Evolutionary conservation across 30 jellyfish, hydroid and myxozoan genomes (phyloP).

Genomic region (Chrysaora quinquecirrha): DNA sequence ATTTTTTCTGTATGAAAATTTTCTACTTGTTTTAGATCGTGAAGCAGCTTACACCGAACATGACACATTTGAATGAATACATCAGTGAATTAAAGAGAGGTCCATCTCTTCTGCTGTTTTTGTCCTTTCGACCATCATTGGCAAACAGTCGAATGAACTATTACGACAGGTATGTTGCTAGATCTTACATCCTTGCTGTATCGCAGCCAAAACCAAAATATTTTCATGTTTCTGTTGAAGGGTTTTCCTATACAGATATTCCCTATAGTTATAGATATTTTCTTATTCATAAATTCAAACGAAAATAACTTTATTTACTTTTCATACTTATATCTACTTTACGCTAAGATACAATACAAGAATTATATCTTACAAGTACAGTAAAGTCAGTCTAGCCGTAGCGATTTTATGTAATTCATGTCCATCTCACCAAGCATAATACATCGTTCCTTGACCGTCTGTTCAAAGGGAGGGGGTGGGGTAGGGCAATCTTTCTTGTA

Average conservation of each 20-base stretch:
- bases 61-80: constrained; percentile 36
- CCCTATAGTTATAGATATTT: neutral
- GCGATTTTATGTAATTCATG: too few species aligned
- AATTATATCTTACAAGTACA: too few species aligned
- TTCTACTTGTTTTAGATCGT: constrained; percentile 63
- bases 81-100: constrained; percentile 45
- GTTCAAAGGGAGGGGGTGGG: too few species aligned
- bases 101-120: constrained; percentile 52
- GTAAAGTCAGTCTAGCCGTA: neutral
- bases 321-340: too few species aligned
- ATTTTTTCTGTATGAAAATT: too few species aligned
- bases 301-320: neutral
- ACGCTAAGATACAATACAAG: too few species aligned
- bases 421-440: too few species aligned
- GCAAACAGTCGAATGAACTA: neutral
- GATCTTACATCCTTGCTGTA: too few species aligned
- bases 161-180: constrained; percentile 13
- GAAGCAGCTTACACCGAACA: constrained; percentile 59
- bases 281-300: neutral
- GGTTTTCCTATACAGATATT: neutral
- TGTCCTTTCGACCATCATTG: constrained; percentile 17
- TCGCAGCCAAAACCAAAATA: too few species aligned
- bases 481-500: too few species aligned
- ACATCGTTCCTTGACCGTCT: too few species aligned
- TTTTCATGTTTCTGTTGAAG: neutral